Evolutionary conservation across 2,888 invertebrate genomes (phyloP), one percentile per base, ranked within the genome.

Genomic region (Oscheius onirici): DNA sequence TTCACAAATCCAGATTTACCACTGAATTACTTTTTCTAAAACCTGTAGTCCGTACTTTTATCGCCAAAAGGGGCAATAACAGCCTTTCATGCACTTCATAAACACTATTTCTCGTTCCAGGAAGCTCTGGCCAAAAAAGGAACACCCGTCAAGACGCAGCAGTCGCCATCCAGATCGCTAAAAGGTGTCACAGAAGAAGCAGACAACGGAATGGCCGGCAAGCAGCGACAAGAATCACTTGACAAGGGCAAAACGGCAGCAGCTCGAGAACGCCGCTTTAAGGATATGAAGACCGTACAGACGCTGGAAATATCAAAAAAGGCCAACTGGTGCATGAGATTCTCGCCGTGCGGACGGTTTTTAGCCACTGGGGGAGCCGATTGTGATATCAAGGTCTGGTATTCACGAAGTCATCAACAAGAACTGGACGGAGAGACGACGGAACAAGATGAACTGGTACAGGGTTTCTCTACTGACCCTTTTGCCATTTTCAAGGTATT

Each of bases 291-390:
- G 22, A 15, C 58, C 17, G 15, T 58, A 10, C 58, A 58, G 22
- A 41, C 58, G n/a, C 11, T 58, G n/a, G 58, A 58, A n/a, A 41
- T 17, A 17, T 11, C 58, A 5, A 58, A 58, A 41, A 58, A 90
- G 55, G 95, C 97, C 1, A 94, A 99, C 82, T 99, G 97, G 97
- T 95, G 95, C 87, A 95, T 97, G 93, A 95, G 95, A 90, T 97
- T 97, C 89, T 96, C 95, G 69, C 93, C 93, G 69, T 97, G 97
- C 90, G 82, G 82, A 22, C 73, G 95, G 15, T 90, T 99, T 75
- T 89, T 99, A 84, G 97, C 97, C 34, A 97, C 97, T 0, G 97
- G 97, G 68, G 97, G 97, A 0, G 96, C 97, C 90, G 97, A 99
- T 90, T 92, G 93, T 82, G 92, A 95, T 77, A 90, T 99, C 72